Conservation (phyloP, 2,888 invertebrate genomes). For the Ornithoptera priamus region DNA sequence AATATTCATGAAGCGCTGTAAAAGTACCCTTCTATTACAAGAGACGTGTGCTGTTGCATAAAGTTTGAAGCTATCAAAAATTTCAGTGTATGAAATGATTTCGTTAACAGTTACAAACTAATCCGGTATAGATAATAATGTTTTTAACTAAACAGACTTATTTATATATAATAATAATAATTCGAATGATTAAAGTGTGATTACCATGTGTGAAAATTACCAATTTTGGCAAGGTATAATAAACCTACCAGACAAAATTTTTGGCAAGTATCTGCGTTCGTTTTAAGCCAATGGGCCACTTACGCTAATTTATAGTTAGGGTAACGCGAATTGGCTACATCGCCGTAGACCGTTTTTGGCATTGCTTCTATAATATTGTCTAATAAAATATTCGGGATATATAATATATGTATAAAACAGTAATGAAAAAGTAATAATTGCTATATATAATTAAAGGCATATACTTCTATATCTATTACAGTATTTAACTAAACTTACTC, state of each 20-base stretch:
- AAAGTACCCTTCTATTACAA: constrained; percentile 1
- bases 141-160: background rate
- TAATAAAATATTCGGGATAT: background rate
- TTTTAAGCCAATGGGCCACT: constrained; percentile 14
- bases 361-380: background rate
- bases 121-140: background rate
- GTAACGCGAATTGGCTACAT: constrained; percentile 1
- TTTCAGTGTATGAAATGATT: background rate
- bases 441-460: too few species aligned
- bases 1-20: constrained; percentile 6
- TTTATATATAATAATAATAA: too few species aligned
- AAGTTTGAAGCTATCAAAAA: background rate
- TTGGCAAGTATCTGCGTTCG: constrained; percentile 3
- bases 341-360: constrained; percentile 14
- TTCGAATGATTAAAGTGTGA: too few species aligned
- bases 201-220: background rate
- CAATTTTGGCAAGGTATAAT: background rate
- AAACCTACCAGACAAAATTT: background rate
- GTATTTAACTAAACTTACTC: too few species aligned
- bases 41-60: constrained; percentile 16
- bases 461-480: too few species aligned
- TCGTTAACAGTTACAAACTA: background rate
- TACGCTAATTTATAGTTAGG: constrained; percentile 10
- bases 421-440: too few species aligned
- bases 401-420: background rate